Evolutionary conservation across 1,140 invertebrate genomes (phyloP).

Genomic region (Teleogryllus occipitalis): DNA sequence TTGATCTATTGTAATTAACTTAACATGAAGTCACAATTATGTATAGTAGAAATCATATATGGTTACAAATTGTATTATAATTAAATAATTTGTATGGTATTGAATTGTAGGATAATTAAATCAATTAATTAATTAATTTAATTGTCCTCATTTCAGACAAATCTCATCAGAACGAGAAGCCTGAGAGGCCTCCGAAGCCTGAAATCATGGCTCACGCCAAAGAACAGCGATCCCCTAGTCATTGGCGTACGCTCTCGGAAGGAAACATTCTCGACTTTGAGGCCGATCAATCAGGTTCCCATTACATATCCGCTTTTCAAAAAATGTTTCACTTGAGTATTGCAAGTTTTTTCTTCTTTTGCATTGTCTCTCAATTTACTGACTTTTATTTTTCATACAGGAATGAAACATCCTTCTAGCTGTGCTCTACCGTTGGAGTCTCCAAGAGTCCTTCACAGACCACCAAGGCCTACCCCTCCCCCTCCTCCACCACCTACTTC

Average conservation of each 20-base stretch:
- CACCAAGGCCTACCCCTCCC: constrained; percentile 15
- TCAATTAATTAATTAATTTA: not conserved
- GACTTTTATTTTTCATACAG: not conserved
- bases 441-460: constrained; percentile 6
- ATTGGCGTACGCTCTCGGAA: constrained; percentile 41
- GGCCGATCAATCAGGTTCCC: constrained; percentile 9
- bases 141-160: constrained; percentile 37
- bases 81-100: not conserved
- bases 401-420: not conserved
- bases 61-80: not conserved
- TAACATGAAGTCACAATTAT: constrained; percentile 27
- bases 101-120: not conserved
- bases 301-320: not conserved
- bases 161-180: constrained; percentile 39
- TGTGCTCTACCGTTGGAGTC: not conserved
- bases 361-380: not conserved
- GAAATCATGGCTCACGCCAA: constrained; percentile 31
- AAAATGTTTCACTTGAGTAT: not conserved
- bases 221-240: constrained; percentile 34
- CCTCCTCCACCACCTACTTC: constrained; percentile 17
- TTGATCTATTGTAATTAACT: constrained; percentile 24
- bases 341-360: not conserved
- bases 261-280: constrained; percentile 43
- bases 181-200: constrained; percentile 39
- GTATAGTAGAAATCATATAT: not conserved